Evolutionary conservation across 2,797 vertebrate genomes (phyloP).

Genomic region (Nyctalus aviator): DNA sequence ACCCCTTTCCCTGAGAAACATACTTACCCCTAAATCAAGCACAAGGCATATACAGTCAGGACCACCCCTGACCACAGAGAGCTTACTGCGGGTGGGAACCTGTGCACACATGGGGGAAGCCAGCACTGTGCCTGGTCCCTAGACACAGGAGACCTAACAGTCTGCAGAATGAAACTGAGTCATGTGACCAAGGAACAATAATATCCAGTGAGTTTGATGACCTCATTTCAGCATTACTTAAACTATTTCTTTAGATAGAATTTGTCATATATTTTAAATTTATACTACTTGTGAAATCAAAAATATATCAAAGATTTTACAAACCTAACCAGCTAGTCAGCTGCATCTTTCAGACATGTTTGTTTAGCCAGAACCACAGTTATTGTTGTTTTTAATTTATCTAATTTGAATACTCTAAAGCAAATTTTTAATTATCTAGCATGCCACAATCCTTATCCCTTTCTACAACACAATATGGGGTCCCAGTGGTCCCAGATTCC

Average conservation of each 20-base stretch:
- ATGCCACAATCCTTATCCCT: too few relatives aligned
- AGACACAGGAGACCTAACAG: too few relatives aligned
- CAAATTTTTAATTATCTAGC: neutral
- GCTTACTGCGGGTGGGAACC: neutral
- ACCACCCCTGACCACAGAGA: neutral
- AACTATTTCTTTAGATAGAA: neutral
- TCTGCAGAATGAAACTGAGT: neutral
- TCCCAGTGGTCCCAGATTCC: too few relatives aligned
- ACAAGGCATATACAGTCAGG: neutral
- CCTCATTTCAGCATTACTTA: neutral
- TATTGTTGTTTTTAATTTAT: neutral
- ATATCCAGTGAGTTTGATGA: neutral
- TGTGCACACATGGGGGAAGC: fast-evolving
- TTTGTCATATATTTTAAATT: neutral
- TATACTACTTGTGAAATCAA: neutral
- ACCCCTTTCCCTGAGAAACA: neutral
- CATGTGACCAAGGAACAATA: neutral
- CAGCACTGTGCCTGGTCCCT: neutral
- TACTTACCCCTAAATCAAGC: neutral
- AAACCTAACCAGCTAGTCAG: neutral
- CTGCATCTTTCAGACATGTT: neutral
- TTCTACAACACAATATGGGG: neutral
- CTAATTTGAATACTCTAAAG: neutral
- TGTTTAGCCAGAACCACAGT: neutral
- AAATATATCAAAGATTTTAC: neutral